These are phyloP conservation scores for Threskiornis aethiopicus DNA, from an alignment of 2,797 vertebrate genomes.

Conservation along the genomic window DNA sequence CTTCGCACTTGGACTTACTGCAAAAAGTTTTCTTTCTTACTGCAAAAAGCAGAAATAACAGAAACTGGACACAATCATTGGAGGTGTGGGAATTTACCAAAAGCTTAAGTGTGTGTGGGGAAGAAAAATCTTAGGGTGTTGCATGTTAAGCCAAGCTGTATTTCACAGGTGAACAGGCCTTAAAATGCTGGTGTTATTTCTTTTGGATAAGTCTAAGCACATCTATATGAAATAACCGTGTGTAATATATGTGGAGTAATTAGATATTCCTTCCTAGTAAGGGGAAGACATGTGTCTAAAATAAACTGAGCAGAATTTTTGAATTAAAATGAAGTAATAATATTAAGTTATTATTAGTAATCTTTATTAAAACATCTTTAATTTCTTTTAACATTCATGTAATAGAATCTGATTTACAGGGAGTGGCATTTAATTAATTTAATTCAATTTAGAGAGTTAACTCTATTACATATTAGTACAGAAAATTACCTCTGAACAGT, in stretches of 20 bases:
- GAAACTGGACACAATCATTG: neutral
- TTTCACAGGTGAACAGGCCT: neutral
- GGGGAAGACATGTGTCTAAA: slow-evolving; percentile 57
- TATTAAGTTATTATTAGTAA: slow-evolving; percentile 71
- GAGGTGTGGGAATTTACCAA: neutral
- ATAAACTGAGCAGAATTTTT: slow-evolving; percentile 65
- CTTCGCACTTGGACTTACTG: neutral
- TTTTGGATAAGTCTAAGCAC: neutral
- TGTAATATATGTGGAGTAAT: neutral
- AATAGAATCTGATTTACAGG: slow-evolving; percentile 73
- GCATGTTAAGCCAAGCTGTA: neutral
- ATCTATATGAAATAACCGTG: neutral
- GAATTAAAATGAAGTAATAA: slow-evolving; percentile 72
- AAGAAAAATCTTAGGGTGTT: neutral
- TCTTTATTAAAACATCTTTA: slow-evolving; percentile 76
- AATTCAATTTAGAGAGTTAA: slow-evolving; percentile 73
- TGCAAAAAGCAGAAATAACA: neutral
- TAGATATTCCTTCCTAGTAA: slow-evolving; percentile 38
- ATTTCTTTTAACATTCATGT: slow-evolving; percentile 72
- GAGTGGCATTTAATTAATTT: slow-evolving; percentile 76
- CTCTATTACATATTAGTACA: slow-evolving; percentile 66
- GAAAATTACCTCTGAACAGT: slow-evolving; percentile 72
- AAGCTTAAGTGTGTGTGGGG: neutral
- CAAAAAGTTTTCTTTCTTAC: neutral
- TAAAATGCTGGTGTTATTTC: neutral